phyloP scores from a whole-genome alignment of 2,888 invertebrate genomes.

The Beris morrisii region DNA sequence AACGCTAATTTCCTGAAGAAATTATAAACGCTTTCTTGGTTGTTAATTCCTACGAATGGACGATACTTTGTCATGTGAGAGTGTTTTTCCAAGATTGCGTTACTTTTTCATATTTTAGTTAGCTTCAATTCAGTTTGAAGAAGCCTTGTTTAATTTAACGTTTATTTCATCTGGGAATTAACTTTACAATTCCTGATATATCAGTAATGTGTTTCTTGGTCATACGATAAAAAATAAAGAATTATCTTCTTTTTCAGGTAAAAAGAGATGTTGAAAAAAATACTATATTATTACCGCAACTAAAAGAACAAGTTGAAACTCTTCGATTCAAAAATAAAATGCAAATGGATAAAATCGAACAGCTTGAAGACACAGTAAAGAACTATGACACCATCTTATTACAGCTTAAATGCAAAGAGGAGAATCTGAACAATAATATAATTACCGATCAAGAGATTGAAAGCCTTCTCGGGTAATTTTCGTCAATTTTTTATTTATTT shows the following conservation, averaged over 20 bases:
- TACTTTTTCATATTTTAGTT: too few relatives aligned
- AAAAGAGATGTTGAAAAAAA: constrained; percentile 14
- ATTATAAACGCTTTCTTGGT: too few relatives aligned
- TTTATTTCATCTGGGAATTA: too few relatives aligned
- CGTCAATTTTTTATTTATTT: neutral
- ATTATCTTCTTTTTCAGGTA: constrained; percentile 9
- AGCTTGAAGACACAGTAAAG: constrained; percentile 18
- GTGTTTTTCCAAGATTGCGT: too few relatives aligned
- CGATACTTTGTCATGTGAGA: too few relatives aligned
- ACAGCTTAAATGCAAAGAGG: constrained; percentile 27
- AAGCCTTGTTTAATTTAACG: too few relatives aligned
- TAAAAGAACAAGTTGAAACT: constrained; percentile 19
- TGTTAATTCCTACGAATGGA: too few relatives aligned
- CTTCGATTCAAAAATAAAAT: constrained; percentile 9
- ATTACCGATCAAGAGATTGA: constrained; percentile 32
- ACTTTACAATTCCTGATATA: too few relatives aligned
- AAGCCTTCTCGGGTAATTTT: constrained; percentile 22
- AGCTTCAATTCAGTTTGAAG: too few relatives aligned
- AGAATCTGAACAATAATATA: constrained; percentile 17
- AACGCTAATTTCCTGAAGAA: too few relatives aligned
- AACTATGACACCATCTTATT: constrained; percentile 13
- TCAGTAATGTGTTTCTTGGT: too few relatives aligned
- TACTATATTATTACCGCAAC: constrained; percentile 8
- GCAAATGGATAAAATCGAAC: constrained; percentile 21
- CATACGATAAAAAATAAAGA: too few relatives aligned